A percentile compares a stretch with the other conserved stretches of the same genome.
phyloP scores from a whole-genome alignment of 2,113 vertebrate species.

The Callionymus lyra region DNA sequence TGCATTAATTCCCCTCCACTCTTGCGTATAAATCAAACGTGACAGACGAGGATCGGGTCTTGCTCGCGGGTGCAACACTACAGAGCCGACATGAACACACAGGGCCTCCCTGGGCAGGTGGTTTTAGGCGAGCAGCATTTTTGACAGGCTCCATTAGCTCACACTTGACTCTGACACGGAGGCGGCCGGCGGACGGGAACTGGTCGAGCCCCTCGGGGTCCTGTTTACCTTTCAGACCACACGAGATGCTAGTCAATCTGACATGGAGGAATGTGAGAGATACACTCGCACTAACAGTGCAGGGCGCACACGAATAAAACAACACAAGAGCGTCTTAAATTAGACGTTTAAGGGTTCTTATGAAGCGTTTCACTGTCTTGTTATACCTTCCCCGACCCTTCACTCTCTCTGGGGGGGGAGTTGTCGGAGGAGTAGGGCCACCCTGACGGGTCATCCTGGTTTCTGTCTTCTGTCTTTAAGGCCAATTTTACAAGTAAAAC shows the following conservation, averaged over 20 bases:
- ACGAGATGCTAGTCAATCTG: slow-evolving; percentile 41
- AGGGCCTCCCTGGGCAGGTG: slow-evolving; percentile 38
- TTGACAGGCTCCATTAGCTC: slow-evolving; percentile 55
- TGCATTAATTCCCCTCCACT: slow-evolving; percentile 41
- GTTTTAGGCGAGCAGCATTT: slow-evolving; percentile 42
- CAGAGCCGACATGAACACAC: slow-evolving; percentile 26
- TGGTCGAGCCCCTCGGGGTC: slow-evolving; percentile 41
- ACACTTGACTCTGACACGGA: slow-evolving; percentile 50
- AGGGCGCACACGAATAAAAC: slow-evolving; percentile 26
- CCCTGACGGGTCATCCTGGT: slow-evolving; percentile 8
- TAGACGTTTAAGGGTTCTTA: neutral
- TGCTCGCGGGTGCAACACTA: slow-evolving; percentile 22
- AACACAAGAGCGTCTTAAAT: slow-evolving; percentile 2
- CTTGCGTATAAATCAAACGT: slow-evolving; percentile 53
- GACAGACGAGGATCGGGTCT: slow-evolving; percentile 46
- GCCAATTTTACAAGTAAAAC: slow-evolving; percentile 13
- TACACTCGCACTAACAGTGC: slow-evolving; percentile 24
- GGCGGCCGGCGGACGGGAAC: slow-evolving; percentile 34
- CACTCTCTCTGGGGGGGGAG: neutral
- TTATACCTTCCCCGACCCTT: slow-evolving; percentile 6
- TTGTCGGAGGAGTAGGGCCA: slow-evolving; percentile 2
- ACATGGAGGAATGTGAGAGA: slow-evolving; percentile 42
- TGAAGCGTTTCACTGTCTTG: too few species aligned
- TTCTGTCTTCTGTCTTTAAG: slow-evolving; percentile 11
- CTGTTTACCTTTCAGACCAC: slow-evolving; percentile 55